Evolutionary conservation across 2,888 invertebrate species (phyloP).

Genomic region (Lepidocyrtoides sp.): DNA sequence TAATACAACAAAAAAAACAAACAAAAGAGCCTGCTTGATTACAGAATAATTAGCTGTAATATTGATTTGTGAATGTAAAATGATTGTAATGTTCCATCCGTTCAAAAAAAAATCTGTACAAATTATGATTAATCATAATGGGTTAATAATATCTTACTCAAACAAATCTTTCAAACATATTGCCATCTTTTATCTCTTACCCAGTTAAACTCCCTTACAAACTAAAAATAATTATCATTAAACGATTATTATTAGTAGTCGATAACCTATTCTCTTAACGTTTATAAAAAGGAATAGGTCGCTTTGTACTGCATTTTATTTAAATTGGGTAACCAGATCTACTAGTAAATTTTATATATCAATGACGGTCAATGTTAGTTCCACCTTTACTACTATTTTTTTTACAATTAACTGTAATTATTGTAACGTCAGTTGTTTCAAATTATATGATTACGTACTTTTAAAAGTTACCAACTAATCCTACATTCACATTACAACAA

Average conservation of each 20-base stretch:
- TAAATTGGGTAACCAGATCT: constrained; percentile 77
- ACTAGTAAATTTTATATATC: constrained; percentile 46
- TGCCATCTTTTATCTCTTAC: background rate
- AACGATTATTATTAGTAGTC: background rate
- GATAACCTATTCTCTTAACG: background rate
- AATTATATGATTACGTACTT: background rate
- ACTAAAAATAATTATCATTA: background rate
- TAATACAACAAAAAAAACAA: background rate
- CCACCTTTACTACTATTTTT: background rate
- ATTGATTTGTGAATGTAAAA: background rate
- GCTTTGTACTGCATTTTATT: constrained; percentile 76
- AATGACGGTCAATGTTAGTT: background rate
- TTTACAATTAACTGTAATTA: background rate
- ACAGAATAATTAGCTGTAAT: background rate
- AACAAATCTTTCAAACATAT: no score
- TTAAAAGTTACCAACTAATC: background rate
- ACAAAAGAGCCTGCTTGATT: background rate
- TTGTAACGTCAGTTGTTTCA: constrained; percentile 35
- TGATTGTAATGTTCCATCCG: background rate
- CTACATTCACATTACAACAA: background rate
- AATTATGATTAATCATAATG: background rate
- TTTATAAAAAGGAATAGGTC: constrained; percentile 76
- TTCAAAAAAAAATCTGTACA: background rate
- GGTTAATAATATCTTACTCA: background rate
- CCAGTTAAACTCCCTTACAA: background rate